Evolutionary conservation across 2,113 vertebrate genomes (phyloP).

Genomic region (Aegypius monachus): DNA sequence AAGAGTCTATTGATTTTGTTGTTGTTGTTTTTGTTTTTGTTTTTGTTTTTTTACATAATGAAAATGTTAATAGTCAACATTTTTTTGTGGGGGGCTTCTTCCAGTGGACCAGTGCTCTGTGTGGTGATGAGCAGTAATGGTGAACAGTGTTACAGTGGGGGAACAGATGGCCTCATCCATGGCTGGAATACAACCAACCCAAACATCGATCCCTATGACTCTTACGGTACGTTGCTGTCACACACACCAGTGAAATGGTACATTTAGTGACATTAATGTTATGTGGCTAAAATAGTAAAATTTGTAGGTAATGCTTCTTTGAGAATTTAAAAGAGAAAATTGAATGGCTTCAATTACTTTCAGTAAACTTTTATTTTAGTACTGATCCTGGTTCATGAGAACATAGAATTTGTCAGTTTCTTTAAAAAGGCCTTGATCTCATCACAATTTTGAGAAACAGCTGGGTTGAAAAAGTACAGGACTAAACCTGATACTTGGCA

Average conservation of each 20-base stretch:
- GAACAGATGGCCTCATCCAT: slow-evolving; percentile 91
- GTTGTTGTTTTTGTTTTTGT: background rate
- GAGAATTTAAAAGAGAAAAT: background rate
- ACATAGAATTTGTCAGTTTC: background rate
- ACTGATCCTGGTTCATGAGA: background rate
- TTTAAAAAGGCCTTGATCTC: background rate
- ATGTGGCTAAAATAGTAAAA: background rate
- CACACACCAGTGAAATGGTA: background rate
- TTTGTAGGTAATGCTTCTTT: background rate
- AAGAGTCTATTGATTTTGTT: background rate
- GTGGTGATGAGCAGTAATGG: slow-evolving; percentile 96
- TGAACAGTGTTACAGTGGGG: slow-evolving; percentile 97
- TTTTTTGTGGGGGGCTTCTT: background rate
- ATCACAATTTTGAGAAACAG: background rate
- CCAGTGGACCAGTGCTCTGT: slow-evolving; percentile 92
- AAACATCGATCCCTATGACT: slow-evolving; percentile 96
- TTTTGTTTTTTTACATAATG: background rate
- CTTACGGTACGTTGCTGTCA: slow-evolving; percentile 80
- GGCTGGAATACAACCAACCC: slow-evolving; percentile 96
- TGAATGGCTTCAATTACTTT: background rate
- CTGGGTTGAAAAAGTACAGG: background rate
- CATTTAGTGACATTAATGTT: background rate
- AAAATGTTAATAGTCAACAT: background rate
- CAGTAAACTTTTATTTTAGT: background rate
- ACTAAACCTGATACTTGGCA: background rate